Base-by-base conservation (phyloP, 2,888 invertebrate species). In the Napeogenes inachia region DNA sequence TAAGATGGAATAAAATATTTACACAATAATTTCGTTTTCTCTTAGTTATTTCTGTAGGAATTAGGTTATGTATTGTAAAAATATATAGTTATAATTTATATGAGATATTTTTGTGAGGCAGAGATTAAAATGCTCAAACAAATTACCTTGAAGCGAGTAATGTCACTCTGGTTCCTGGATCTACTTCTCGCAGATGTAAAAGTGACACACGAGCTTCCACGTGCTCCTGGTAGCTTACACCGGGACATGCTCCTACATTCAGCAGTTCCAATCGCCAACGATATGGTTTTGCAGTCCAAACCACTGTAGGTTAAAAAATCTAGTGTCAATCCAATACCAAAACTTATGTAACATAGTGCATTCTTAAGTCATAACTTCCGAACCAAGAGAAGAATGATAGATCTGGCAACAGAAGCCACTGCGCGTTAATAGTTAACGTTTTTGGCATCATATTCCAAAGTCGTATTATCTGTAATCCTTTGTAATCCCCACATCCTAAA, bases 181-280 rank as follows among this genome's bases (percentile, higher is more conserved):
- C 99, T 3, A n/a, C 99, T 99, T 62, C 99, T 94, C 4, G 98
- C 96, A 68, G 94, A 94, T 21, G 21, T 21, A 1, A 21, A 69
- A 99, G 91, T 2, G 98, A 96, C 68, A 99, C 94, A 82, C 97
- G 95, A 6, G 98, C 98, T 91, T 98, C 95, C 21, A 99, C 98
- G 82, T 99, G 99, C 82, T 99, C 99, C 81, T 99, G 90, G 84
- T 95, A 98, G 82, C 96, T 95, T 57, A 99, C 98, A 13, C 96
- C 95, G 50, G 94, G 93, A 82, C 97, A 97, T 71, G 96, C 94
- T 67, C 92, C 93, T 4, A 97, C 96, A 69, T 94, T 92, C 71
- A 97, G 84, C 84, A 95, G 93, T 93, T 92, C 98, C 98, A 98
- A 65, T 94, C 94, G 2, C 93, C 92, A 64, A 74, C 97, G 95